Evolutionary conservation across 2,113 vertebrate species (phyloP).

Genomic region (Psilopogon haemacephalus): DNA sequence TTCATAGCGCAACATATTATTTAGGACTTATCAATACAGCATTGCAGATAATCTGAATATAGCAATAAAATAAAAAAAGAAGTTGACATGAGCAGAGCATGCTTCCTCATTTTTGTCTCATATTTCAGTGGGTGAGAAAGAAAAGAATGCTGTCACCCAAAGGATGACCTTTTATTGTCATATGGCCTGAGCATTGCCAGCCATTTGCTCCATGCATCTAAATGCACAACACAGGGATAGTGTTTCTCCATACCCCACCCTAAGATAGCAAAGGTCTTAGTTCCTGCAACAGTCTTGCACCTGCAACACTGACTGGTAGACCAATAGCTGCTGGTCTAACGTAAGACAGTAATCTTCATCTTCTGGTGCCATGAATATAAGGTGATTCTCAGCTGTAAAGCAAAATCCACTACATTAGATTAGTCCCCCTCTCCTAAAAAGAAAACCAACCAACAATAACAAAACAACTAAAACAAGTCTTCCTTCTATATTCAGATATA

Average conservation of each 20-base stretch:
- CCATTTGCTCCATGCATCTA: background rate
- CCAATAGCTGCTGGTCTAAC: background rate
- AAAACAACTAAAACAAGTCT: background rate
- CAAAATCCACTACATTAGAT: background rate
- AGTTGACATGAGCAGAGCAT: rapidly evolving
- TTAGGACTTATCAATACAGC: background rate
- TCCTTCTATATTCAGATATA: background rate
- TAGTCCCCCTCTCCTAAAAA: rapidly evolving
- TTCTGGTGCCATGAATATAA: background rate
- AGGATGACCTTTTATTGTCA: background rate
- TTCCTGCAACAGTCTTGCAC: background rate
- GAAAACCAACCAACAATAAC: background rate
- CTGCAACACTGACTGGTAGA: background rate
- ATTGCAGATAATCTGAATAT: background rate
- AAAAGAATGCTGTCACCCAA: background rate
- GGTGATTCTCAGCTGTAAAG: background rate
- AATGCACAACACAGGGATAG: background rate
- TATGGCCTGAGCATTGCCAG: background rate
- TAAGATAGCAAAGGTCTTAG: rapidly evolving
- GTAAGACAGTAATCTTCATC: background rate
- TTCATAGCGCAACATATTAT: background rate
- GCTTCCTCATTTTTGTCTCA: background rate
- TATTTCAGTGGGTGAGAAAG: background rate
- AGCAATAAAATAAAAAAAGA: background rate
- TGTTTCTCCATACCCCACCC: background rate